phyloP scores from a whole-genome alignment of 2,888 invertebrate species.

The Hypena proboscidalis region DNA sequence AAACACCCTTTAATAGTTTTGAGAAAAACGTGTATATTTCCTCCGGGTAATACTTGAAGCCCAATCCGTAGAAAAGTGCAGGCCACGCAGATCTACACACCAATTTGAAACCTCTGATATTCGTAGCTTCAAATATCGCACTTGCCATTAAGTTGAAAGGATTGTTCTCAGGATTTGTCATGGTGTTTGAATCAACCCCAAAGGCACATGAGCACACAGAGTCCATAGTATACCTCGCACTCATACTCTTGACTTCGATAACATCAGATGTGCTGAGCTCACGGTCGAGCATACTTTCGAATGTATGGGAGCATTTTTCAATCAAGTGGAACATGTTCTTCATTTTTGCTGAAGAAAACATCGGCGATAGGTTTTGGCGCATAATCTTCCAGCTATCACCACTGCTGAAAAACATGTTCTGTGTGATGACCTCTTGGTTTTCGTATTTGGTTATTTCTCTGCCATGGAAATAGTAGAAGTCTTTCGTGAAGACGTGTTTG shows the following conservation, averaged over 20 bases:
- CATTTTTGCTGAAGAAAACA: conserved; percentile 63
- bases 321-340: conserved; percentile 64
- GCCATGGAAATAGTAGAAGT: conserved; percentile 59
- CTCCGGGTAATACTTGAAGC: conserved; percentile 43
- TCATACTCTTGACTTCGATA: conserved; percentile 38
- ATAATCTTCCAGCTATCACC: conserved; percentile 64
- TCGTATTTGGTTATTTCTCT: conserved; percentile 52
- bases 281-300: conserved; percentile 50
- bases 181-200: conserved; percentile 36
- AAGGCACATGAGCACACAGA: conserved; percentile 48
- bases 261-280: conserved; percentile 18
- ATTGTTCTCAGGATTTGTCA: conserved; percentile 33
- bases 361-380: conserved; percentile 58
- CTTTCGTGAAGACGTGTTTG: conserved; percentile 52
- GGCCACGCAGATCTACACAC: conserved; percentile 54
- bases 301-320: conserved; percentile 38
- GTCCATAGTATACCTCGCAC: conserved; percentile 57
- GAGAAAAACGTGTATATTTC: conserved; percentile 48
- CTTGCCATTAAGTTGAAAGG: conserved; percentile 47
- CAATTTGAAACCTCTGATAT: conserved; percentile 37
- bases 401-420: conserved; percentile 52
- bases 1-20: conserved; percentile 43
- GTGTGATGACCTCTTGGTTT: conserved; percentile 44
- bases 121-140: conserved; percentile 44
- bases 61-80: conserved; percentile 50